phyloP scores from a whole-genome alignment of 2,113 vertebrate species.

The Rhabdomys dilectus region DNA sequence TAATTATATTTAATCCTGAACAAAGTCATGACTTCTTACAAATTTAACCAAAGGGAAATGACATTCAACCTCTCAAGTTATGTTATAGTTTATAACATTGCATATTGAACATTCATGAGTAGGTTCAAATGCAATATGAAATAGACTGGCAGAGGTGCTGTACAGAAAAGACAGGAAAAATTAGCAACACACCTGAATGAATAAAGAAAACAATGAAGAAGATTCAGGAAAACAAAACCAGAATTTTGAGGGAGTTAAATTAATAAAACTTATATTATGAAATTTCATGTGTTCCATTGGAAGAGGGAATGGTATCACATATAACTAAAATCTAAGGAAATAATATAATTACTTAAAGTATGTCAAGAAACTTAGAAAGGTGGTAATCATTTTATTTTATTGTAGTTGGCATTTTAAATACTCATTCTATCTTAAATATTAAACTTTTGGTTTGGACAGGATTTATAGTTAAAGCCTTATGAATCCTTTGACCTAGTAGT shows the following conservation, averaged over 20 bases:
- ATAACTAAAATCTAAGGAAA: not conserved
- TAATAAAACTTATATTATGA: not conserved
- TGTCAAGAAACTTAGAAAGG: not conserved
- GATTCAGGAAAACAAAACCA: not conserved
- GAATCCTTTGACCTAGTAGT: not conserved
- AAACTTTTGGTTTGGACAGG: not conserved
- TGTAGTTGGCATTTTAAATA: not conserved
- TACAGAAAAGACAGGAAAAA: not conserved
- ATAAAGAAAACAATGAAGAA: not conserved
- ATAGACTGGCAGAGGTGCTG: accelerated
- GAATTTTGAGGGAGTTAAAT: not conserved
- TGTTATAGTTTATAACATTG: not conserved
- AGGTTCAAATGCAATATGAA: not conserved
- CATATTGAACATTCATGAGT: not conserved
- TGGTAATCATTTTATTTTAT: not conserved
- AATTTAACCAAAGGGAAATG: not conserved
- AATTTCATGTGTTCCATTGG: not conserved
- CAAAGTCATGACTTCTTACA: not conserved
- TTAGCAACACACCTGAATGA: not conserved
- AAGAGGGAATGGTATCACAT: not conserved
- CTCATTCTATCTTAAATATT: not conserved
- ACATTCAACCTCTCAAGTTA: not conserved
- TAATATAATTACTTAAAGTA: not conserved
- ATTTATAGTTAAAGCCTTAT: not conserved
- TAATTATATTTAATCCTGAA: not conserved